These are phyloP conservation scores for Darwinula stevensoni DNA, from an alignment of 2,888 invertebrate species.

Conservation along the genomic window DNA sequence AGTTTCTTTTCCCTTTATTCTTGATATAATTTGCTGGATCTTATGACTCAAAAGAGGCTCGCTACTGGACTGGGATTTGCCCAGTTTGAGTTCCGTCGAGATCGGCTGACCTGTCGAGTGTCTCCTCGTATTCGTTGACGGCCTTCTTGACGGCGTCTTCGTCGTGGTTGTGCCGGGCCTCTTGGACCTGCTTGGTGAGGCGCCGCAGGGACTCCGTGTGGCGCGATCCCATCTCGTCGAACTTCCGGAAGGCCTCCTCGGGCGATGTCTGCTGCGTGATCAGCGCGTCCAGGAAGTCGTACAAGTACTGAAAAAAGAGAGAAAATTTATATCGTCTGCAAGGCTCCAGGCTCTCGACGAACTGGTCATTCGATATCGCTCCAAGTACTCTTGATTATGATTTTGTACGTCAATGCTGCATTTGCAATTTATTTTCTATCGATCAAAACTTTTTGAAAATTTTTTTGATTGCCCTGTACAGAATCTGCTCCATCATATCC, in stretches of 20 bases:
- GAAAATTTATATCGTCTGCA: constrained; percentile 3
- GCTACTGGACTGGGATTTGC: too few species aligned
- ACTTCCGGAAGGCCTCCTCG: constrained; percentile 77
- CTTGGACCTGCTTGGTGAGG: constrained; percentile 75
- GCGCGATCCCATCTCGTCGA: constrained; percentile 72
- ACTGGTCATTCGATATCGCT: too few species aligned
- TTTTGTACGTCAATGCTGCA: too few species aligned
- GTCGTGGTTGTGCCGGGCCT: constrained; percentile 58
- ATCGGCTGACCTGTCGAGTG: constrained; percentile 31
- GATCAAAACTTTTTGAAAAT: too few species aligned
- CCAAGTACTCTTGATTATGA: too few species aligned
- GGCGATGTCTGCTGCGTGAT: constrained; percentile 91
- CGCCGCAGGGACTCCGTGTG: constrained; percentile 68
- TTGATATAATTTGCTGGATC: too few species aligned
- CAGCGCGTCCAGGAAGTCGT: constrained; percentile 80
- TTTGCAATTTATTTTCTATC: too few species aligned
- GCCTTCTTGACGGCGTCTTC: constrained; percentile 65
- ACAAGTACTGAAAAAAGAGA: constrained; percentile 33
- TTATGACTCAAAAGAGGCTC: too few species aligned
- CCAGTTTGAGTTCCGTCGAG: constrained; percentile 11
- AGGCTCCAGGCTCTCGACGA: too few species aligned
- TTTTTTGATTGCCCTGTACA: too few species aligned
- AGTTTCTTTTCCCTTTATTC: too few species aligned
- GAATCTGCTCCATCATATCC: too few species aligned
- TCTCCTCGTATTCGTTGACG: constrained; percentile 67